Percentiles rank a stretch among this genome's conserved stretches.
Evolutionary conservation across 2,797 vertebrate genomes (phyloP).

Genomic region (Pangasius djambal): DNA sequence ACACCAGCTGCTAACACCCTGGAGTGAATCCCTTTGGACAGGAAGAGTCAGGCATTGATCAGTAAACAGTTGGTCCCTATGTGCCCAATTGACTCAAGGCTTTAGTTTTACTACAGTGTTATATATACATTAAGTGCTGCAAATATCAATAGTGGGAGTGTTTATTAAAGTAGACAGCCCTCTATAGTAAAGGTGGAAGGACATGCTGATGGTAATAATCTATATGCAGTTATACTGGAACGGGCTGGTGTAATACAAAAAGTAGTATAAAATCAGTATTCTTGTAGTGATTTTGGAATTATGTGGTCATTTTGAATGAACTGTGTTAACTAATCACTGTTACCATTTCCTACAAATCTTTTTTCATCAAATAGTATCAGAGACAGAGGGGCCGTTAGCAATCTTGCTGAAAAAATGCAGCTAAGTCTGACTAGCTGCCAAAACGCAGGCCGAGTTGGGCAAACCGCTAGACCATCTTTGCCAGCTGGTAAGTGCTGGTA

Average conservation of each 20-base stretch:
- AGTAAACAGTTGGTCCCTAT: conserved; percentile 19
- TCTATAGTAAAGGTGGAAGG: not conserved
- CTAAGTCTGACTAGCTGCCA: not conserved
- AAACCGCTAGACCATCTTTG: not conserved
- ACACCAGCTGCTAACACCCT: conserved; percentile 38
- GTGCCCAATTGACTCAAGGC: not conserved
- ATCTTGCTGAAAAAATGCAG: not conserved
- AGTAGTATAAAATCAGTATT: not conserved
- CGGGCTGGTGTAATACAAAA: not conserved
- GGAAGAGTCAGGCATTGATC: conserved; percentile 8
- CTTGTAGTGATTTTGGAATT: not conserved
- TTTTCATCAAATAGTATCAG: not conserved
- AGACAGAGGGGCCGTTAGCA: not conserved
- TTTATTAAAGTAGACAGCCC: not conserved
- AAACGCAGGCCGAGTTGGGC: not conserved
- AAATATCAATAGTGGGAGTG: not conserved
- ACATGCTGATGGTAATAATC: not conserved
- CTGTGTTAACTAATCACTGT: not conserved
- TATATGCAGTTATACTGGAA: not conserved
- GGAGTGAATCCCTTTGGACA: conserved; percentile 10
- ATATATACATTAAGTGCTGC: not conserved
- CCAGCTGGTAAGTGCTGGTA: not conserved
- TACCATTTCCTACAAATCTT: not conserved
- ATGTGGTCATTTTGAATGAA: not conserved
- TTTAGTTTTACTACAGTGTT: conserved; percentile 7